These are phyloP conservation scores for Epinephelus lanceolatus DNA, from an alignment of 2,113 vertebrate genomes.

Conservation along the genomic window DNA sequence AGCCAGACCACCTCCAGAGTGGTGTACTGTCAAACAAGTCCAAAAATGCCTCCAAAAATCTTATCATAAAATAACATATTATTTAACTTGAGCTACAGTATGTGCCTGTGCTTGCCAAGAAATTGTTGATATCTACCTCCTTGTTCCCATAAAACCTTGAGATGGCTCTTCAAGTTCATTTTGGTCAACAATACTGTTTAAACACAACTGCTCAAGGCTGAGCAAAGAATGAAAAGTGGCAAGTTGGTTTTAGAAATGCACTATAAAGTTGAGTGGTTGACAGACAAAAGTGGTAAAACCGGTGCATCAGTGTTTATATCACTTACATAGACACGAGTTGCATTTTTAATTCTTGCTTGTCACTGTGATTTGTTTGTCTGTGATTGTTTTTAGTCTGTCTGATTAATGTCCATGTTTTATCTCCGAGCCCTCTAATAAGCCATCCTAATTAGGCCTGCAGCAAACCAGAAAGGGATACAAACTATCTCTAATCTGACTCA, in stretches of 20 bases:
- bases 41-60: too few species aligned
- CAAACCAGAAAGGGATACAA: conserved; percentile 23
- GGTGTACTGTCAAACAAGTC: too few species aligned
- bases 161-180: not conserved
- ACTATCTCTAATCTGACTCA: conserved; percentile 13
- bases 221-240: not conserved
- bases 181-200: not conserved
- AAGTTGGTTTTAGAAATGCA: not conserved
- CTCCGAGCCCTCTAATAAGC: conserved; percentile 53
- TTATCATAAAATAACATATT: too few species aligned
- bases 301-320: not conserved
- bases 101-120: not conserved
- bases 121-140: not conserved
- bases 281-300: not conserved
- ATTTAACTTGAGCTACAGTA: not conserved
- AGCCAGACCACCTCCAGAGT: too few species aligned
- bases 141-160: not conserved
- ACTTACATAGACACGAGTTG: not conserved
- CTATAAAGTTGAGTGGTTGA: not conserved
- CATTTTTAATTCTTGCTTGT: conserved; percentile 2
- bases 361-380: conserved; percentile 39
- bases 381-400: conserved; percentile 49
- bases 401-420: conserved; percentile 60
- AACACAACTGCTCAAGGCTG: not conserved
- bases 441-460: conserved; percentile 51